Conservation (phyloP, 2,113 vertebrate species). For the Chauna torquata region DNA sequence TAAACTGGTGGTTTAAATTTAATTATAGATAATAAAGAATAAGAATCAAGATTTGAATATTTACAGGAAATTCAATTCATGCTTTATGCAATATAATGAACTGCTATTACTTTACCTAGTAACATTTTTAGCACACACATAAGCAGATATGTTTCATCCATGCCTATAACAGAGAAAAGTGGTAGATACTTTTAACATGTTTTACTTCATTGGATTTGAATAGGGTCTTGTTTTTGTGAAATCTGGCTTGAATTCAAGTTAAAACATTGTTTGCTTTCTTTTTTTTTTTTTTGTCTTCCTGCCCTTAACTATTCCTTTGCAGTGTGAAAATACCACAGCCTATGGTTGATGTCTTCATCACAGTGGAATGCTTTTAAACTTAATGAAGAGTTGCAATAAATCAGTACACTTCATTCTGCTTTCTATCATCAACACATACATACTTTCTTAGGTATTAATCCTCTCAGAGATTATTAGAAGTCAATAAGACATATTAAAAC, state of each 20-base stretch:
- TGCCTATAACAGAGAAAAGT: neutral
- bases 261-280: conserved; percentile 72
- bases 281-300: conserved; percentile 73
- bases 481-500: conserved; percentile 63
- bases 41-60: neutral
- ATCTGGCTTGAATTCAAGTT: conserved; percentile 68
- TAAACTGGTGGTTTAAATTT: neutral
- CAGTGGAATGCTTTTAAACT: conserved; percentile 83
- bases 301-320: conserved; percentile 71
- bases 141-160: neutral
- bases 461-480: conserved; percentile 72
- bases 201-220: conserved; percentile 15
- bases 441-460: conserved; percentile 72
- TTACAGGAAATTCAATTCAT: neutral
- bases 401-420: conserved; percentile 78
- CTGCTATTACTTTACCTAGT: neutral
- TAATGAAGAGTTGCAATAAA: conserved; percentile 82
- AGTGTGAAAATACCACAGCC: conserved; percentile 71
- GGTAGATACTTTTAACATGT: neutral
- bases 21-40: neutral
- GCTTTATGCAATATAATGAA: neutral
- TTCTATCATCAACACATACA: conserved; percentile 80
- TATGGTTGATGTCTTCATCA: conserved; percentile 81
- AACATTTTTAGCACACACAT: neutral
- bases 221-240: conserved; percentile 55